Evolutionary conservation across 2,888 invertebrate species (phyloP).

Genomic region (Chrysina gloriosa): DNA sequence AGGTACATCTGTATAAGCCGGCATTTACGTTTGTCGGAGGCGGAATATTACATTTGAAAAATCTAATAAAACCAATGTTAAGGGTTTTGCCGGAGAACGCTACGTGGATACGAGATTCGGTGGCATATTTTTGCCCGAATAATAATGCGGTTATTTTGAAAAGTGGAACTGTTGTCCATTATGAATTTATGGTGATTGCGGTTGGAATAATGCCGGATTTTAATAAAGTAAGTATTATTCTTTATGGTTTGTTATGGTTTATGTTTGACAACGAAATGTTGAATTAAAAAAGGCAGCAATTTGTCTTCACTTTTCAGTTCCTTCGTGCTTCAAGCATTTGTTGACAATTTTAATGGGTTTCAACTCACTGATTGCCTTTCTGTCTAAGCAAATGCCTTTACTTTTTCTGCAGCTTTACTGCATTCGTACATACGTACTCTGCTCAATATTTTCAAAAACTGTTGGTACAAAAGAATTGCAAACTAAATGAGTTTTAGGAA

Average conservation of each 20-base stretch:
- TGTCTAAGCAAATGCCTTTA: too few relatives aligned
- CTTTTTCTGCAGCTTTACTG: too few relatives aligned
- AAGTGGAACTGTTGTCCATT: constrained; percentile 75
- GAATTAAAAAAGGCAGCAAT: not conserved
- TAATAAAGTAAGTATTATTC: constrained; percentile 69
- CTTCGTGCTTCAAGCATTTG: too few relatives aligned
- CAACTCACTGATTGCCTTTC: too few relatives aligned
- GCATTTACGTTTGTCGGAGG: constrained; percentile 91
- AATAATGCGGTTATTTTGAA: constrained; percentile 73
- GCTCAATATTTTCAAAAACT: too few relatives aligned
- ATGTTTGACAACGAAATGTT: too few relatives aligned
- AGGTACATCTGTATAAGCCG: constrained; percentile 90
- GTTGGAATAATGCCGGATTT: constrained; percentile 82
- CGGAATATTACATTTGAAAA: constrained; percentile 74
- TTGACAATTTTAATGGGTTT: too few relatives aligned
- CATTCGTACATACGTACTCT: too few relatives aligned
- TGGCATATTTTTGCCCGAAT: constrained; percentile 75
- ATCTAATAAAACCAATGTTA: constrained; percentile 8
- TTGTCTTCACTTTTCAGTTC: too few relatives aligned
- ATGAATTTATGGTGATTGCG: constrained; percentile 84
- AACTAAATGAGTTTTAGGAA: too few relatives aligned
- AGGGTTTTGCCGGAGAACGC: constrained; percentile 71
- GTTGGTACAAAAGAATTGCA: too few relatives aligned
- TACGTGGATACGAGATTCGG: constrained; percentile 81
- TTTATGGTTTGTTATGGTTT: too few relatives aligned